Conservation (phyloP, 2,888 invertebrate species). For the Neoascia interrupta region DNA sequence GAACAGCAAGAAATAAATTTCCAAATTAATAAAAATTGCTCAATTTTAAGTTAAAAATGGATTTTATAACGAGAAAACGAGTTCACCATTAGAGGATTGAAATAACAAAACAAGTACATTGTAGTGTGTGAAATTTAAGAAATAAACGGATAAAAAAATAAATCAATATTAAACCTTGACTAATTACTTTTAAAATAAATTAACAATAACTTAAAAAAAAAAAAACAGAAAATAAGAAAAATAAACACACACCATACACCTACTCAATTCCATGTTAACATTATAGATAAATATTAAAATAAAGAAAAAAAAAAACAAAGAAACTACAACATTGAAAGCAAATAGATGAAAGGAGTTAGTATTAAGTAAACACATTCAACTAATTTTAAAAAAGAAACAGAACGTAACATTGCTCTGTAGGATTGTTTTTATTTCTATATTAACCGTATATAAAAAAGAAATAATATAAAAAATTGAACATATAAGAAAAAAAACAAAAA, state of each 20-base stretch:
- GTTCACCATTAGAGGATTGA: constrained; percentile 22
- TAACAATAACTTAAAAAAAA: constrained; percentile 63
- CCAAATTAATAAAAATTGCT: constrained; percentile 18
- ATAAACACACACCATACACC: too few species aligned
- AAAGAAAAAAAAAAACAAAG: constrained; percentile 33
- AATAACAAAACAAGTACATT: constrained; percentile 22
- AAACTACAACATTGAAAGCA: constrained; percentile 42
- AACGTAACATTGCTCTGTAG: constrained; percentile 51
- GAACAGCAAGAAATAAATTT: constrained; percentile 23
- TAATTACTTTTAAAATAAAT: constrained; percentile 48
- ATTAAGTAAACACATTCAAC: constrained; percentile 49
- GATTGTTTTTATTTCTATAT: constrained; percentile 61
- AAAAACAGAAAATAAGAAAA: constrained; percentile 68
- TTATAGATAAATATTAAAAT: constrained; percentile 75
- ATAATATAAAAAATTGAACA: constrained; percentile 44
- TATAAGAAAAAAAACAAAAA: constrained; percentile 30
- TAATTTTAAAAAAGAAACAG: constrained; percentile 41
- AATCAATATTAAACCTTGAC: constrained; percentile 20
- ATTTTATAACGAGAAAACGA: constrained; percentile 42
- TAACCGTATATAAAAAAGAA: constrained; percentile 60
- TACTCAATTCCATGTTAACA: constrained; percentile 79
- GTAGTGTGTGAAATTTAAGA: constrained; percentile 44
- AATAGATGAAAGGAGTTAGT: constrained; percentile 17
- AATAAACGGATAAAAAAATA: constrained; percentile 35
- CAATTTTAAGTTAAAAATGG: constrained; percentile 28